A percentile compares a stretch with the other conserved stretches of the same genome.
Conservation (phyloP, 2,113 vertebrate species). For the Puma concolor region DNA sequence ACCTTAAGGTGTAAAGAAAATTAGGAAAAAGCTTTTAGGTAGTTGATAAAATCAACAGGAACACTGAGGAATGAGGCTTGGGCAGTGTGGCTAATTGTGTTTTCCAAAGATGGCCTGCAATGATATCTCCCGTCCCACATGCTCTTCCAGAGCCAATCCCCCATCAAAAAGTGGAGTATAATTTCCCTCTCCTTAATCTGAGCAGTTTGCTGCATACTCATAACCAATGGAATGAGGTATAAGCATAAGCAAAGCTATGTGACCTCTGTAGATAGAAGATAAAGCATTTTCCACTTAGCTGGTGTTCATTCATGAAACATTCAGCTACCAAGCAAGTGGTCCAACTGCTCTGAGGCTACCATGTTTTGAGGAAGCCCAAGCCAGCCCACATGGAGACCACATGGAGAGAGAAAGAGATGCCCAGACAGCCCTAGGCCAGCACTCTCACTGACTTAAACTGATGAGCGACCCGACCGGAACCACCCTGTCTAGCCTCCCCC, state of each 20-base stretch:
- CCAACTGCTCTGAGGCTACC: background rate
- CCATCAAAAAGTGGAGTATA: background rate
- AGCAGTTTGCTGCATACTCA: background rate
- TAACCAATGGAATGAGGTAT: background rate
- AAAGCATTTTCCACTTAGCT: background rate
- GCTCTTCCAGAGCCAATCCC: background rate
- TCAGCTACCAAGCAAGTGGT: no score
- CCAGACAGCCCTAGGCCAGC: background rate
- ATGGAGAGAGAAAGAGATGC: background rate
- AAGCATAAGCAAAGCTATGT: background rate
- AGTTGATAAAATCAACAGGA: background rate
- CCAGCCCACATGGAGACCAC: background rate
- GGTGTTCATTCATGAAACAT: background rate
- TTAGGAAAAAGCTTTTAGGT: background rate
- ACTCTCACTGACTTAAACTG: background rate
- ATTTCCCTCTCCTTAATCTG: background rate
- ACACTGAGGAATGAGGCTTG: background rate
- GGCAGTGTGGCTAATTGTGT: background rate
- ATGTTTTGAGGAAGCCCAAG: background rate
- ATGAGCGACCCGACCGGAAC: background rate
- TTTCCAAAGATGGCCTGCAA: background rate
- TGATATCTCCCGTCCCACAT: rapidly evolving
- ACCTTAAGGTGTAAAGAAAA: background rate
- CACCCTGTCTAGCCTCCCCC: background rate
- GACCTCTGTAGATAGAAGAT: background rate